These are phyloP conservation scores for Tuberolachnus salignus DNA, from an alignment of 2,888 invertebrate species.

Conservation along the genomic window DNA sequence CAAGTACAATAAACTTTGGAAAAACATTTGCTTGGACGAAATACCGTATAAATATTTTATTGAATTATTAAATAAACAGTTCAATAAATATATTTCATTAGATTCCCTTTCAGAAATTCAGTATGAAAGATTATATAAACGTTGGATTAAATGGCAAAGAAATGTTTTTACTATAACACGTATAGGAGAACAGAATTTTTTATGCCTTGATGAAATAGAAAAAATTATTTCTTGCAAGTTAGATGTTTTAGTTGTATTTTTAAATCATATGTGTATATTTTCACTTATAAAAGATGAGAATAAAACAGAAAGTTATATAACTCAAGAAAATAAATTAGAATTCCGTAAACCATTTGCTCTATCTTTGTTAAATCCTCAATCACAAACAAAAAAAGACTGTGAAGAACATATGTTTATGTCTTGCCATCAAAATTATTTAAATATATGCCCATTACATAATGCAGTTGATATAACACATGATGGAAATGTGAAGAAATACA, in stretches of 20 bases:
- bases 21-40: conserved; percentile 1
- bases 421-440: neutral
- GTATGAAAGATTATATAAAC: conserved; percentile 11
- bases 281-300: conserved; percentile 14
- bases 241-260: conserved; percentile 9
- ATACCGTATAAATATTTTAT: conserved; percentile 33
- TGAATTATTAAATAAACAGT: conserved; percentile 22
- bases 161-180: neutral
- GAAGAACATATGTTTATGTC: neutral
- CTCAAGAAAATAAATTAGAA: neutral
- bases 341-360: neutral
- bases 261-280: neutral
- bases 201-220: neutral
- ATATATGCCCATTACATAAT: neutral
- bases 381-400: neutral
- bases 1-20: conserved; percentile 17
- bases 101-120: neutral
- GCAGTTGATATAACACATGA: neutral
- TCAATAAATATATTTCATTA: neutral
- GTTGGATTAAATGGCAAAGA: conserved; percentile 36
- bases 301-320: neutral
- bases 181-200: conserved; percentile 7
- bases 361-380: conserved; percentile 4
- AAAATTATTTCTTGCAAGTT: conserved; percentile 23
- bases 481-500: neutral